phyloP scores from a whole-genome alignment of 1,140 invertebrate genomes.

The Aphis gossypii region DNA sequence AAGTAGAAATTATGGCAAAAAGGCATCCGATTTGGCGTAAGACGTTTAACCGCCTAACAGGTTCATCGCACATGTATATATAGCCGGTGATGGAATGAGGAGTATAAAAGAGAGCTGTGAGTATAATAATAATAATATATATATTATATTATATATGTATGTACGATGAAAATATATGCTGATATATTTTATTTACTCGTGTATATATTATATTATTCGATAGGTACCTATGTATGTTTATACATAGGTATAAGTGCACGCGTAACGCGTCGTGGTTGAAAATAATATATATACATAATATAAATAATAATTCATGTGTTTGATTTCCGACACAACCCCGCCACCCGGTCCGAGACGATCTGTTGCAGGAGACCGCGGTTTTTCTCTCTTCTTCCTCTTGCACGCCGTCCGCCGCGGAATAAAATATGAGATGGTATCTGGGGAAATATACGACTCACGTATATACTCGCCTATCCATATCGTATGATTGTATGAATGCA shows the following conservation, averaged over 20 bases:
- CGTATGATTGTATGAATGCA: conserved; percentile 55
- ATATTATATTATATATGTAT: too few species aligned
- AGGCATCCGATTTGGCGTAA: neutral
- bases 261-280: neutral
- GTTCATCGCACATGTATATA: neutral
- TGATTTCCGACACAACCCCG: neutral
- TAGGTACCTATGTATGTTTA: neutral
- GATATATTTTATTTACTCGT: neutral
- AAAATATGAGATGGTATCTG: conserved; percentile 58
- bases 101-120: neutral
- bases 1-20: neutral
- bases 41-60: neutral
- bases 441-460: conserved; percentile 55
- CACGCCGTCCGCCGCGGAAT: neutral
- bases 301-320: conserved; percentile 25
- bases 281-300: neutral
- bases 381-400: neutral
- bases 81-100: neutral
- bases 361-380: neutral
- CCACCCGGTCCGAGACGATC: neutral
- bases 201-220: neutral
- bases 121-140: neutral
- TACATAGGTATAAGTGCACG: neutral
- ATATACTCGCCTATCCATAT: conserved; percentile 45
- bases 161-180: neutral